Evolutionary conservation across 2,113 vertebrate genomes (phyloP).

Genomic region (Gobiocypris rarus): DNA sequence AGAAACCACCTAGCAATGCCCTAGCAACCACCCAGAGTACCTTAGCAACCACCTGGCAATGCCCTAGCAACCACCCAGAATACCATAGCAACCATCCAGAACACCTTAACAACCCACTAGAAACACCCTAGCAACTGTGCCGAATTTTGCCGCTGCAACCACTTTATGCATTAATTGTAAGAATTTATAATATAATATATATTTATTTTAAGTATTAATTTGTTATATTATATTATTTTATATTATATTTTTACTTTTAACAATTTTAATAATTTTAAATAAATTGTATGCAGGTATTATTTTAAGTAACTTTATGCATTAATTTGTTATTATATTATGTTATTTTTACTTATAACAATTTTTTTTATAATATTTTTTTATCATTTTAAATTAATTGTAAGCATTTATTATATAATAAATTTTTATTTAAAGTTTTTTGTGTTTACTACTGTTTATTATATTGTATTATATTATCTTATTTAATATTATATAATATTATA

Average conservation of each 20-base stretch:
- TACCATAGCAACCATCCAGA: no score
- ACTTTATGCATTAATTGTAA: neutral
- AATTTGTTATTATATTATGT: no score
- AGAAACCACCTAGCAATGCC: no score
- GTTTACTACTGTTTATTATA: no score
- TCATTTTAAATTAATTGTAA: neutral
- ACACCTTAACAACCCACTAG: no score
- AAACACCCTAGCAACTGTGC: no score
- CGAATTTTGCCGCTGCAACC: no score
- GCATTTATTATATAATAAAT: neutral
- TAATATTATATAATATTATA: neutral
- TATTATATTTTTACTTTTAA: neutral
- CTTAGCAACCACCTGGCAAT: no score
- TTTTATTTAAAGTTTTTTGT: neutral
- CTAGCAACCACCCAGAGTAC: no score
- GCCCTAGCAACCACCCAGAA: no score
- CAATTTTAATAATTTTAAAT: neutral
- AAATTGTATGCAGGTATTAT: neutral
- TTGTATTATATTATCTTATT: neutral
- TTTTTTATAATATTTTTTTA: neutral
- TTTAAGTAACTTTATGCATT: neutral
- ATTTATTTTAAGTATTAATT: neutral
- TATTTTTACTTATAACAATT: neutral
- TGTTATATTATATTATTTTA: neutral
- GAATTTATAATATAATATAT: neutral